Base-by-base conservation (phyloP, 2,797 vertebrate species). In the Hydrolagus colliei region DNA sequence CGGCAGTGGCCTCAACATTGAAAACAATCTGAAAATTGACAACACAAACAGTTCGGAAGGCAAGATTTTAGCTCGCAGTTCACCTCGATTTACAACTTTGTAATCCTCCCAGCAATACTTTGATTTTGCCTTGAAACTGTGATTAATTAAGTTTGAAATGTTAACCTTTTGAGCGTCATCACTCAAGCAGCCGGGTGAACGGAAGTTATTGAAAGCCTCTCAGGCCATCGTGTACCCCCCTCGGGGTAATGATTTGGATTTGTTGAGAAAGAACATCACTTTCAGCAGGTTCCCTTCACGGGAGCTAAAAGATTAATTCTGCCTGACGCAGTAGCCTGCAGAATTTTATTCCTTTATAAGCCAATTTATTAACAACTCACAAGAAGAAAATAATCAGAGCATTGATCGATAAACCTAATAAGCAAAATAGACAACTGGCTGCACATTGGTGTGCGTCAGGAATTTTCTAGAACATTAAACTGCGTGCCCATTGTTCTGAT, bases 381-480 rank as follows among this genome's bases (percentile, higher is more conserved):
- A 59, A 10, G 20, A 41, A 41, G n/a, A 76, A 52, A 35, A 82
- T 18, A 27, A 32, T 35, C 63, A 16, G 65, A 27, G 16, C 62
- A 41, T 68, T 32, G 63, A 82, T 82, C 63, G 14, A 82, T 82
- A 82, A 82, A 82, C 16, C 27, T 18, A 67, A 35, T 14, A 68
- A 82, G 63, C 18, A 18, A 82, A 82, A 82, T 82, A 35, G 41
- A 41, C 27, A 20, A 32, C 20, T 41, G 41, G 35, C 27, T 68
- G 27, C 9, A 68, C 10, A 68, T 27, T 41, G 65, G 16, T n/a
- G 9, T n/a, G 35, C 20, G 32, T 41, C 32, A 35, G 32, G 79
- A 67, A 68, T 71, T 41, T 84, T 41, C 78, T 82, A 32, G 65
- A 71, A 84, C 79, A 41, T 84, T 84, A 84, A 84, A 84, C 16